Evolutionary conservation across 2,888 invertebrate genomes (phyloP).

Genomic region (Chalcosyrphus nemorum): DNA sequence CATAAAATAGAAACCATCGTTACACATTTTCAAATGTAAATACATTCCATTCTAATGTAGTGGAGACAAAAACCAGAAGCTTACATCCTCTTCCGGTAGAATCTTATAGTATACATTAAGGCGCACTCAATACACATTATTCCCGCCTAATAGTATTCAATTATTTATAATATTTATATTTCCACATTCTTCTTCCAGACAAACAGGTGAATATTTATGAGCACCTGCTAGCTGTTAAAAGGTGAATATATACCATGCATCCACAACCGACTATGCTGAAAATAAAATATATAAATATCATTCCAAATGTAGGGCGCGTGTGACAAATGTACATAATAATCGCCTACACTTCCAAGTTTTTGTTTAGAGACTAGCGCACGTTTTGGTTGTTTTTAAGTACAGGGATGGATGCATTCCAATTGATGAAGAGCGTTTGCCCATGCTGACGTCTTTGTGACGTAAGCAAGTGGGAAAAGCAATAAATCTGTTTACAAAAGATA

Average conservation of each 20-base stretch:
- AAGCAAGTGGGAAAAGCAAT: neutral
- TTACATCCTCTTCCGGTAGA: neutral
- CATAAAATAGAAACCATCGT: neutral
- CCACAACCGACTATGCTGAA: neutral
- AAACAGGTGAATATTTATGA: neutral
- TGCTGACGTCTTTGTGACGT: constrained; percentile 37
- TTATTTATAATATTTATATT: neutral
- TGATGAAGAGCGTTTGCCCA: neutral
- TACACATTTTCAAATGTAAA: neutral
- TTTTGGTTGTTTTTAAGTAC: neutral
- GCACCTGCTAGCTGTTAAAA: neutral
- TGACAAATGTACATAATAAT: neutral
- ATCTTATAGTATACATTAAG: neutral
- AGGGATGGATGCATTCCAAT: constrained; percentile 6
- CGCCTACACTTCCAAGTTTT: constrained; percentile 19
- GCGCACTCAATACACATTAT: neutral
- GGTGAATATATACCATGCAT: neutral
- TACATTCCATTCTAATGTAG: no score
- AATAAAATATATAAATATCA: neutral
- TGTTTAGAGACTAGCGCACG: neutral
- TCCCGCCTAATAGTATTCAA: neutral
- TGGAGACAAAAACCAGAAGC: neutral
- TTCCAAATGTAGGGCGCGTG: neutral
- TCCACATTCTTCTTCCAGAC: neutral
- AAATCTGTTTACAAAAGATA: neutral